phyloP scores from a whole-genome alignment of 1,140 invertebrate genomes.

The Tetraneura akinire region DNA sequence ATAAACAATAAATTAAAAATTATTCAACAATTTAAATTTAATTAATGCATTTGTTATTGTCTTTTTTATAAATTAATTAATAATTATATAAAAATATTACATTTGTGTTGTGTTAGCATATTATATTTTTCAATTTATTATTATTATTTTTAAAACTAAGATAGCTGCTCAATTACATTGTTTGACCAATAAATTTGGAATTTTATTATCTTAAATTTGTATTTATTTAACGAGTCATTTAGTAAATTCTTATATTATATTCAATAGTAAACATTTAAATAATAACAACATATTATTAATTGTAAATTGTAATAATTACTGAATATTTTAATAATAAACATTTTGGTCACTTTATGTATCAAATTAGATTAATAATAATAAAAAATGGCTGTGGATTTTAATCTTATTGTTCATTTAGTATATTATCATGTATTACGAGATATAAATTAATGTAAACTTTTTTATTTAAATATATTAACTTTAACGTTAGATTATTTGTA shows the following conservation, averaged over 20 bases:
- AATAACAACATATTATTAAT: not conserved
- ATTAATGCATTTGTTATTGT: slow-evolving; percentile 27
- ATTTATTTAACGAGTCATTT: not conserved
- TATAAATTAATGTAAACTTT: not conserved
- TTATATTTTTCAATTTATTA: not conserved
- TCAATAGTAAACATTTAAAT: not conserved
- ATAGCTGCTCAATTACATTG: slow-evolving; percentile 27
- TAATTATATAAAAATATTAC: slow-evolving; percentile 25
- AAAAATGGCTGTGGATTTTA: slow-evolving; percentile 47
- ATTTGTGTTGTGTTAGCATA: not conserved
- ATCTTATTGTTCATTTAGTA: slow-evolving; percentile 27
- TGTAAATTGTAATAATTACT: not conserved
- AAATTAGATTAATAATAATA: slow-evolving; percentile 18
- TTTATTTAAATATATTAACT: not conserved
- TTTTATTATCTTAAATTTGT: not conserved
- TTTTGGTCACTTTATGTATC: not conserved
- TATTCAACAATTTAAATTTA: slow-evolving; percentile 10
- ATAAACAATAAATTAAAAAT: not conserved
- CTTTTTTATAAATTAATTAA: slow-evolving; percentile 22
- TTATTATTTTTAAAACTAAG: slow-evolving; percentile 3
- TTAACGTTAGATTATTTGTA: not conserved
- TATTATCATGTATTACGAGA: not conserved
- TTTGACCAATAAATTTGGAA: slow-evolving; percentile 17
- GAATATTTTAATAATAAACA: not conserved
- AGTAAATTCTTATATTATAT: not conserved